Evolutionary conservation across 2,888 invertebrate species (phyloP).

Genomic region (Busseola fusca): DNA sequence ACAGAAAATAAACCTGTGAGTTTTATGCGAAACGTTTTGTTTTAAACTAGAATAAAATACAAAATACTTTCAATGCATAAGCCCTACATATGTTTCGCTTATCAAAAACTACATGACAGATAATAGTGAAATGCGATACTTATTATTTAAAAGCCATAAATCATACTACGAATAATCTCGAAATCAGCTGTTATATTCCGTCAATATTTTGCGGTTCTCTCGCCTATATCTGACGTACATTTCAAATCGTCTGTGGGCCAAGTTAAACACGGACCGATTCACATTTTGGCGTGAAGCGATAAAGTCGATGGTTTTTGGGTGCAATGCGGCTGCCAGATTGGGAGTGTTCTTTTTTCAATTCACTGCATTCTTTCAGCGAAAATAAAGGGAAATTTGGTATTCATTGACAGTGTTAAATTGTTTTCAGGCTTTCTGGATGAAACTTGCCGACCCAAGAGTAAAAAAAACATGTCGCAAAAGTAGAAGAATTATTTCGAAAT

Average conservation of each 20-base stretch:
- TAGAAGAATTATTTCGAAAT: background rate
- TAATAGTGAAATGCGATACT: background rate
- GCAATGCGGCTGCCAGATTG: slow-evolving; percentile 69
- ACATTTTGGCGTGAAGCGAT: slow-evolving; percentile 60
- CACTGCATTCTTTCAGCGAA: slow-evolving; percentile 45
- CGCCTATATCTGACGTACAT: slow-evolving; percentile 33
- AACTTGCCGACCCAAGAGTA: background rate
- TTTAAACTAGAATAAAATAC: slow-evolving; percentile 2
- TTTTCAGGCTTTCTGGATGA: background rate
- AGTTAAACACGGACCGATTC: slow-evolving; percentile 61
- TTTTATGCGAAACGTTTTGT: slow-evolving; percentile 30
- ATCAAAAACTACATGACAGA: slow-evolving; percentile 1
- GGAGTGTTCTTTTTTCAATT: slow-evolving; percentile 50
- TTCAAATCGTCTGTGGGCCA: slow-evolving; percentile 48
- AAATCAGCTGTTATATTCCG: background rate
- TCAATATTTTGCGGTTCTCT: slow-evolving; percentile 27
- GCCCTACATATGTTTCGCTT: background rate
- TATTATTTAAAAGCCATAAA: slow-evolving; percentile 1
- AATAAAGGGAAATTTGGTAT: background rate
- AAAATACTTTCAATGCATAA: slow-evolving; percentile 3
- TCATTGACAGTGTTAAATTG: background rate
- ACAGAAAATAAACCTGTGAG: slow-evolving; percentile 33
- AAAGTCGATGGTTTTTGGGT: slow-evolving; percentile 65
- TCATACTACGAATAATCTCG: slow-evolving; percentile 3
- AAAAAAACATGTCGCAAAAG: too few relatives aligned